A percentile compares a stretch with the other conserved stretches of the same genome.
Evolutionary conservation across 2,113 vertebrate genomes (phyloP).

Genomic region (Lophotis ruficrista): DNA sequence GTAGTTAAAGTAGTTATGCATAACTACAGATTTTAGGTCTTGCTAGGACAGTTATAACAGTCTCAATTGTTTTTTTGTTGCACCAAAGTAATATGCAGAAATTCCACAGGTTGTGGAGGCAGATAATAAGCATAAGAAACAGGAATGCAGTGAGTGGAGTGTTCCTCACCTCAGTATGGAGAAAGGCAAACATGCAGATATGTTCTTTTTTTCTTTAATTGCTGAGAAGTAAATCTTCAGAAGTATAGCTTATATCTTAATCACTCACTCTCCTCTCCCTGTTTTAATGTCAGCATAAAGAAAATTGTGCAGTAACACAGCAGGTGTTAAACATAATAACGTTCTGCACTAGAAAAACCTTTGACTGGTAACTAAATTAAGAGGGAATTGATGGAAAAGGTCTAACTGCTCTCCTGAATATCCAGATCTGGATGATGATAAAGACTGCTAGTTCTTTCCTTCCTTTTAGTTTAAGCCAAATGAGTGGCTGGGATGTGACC

Average conservation of each 20-base stretch:
- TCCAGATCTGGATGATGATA: not conserved
- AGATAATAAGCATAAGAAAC: not conserved
- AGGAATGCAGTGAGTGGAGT: not conserved
- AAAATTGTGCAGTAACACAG: slow-evolving; percentile 42
- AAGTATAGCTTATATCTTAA: slow-evolving; percentile 12
- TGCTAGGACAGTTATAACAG: not conserved
- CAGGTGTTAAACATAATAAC: slow-evolving; percentile 41
- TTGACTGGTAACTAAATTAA: slow-evolving; percentile 42
- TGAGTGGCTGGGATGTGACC: slow-evolving; percentile 1
- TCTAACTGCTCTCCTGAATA: slow-evolving; percentile 10
- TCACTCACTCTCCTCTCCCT: not conserved
- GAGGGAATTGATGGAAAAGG: not conserved
- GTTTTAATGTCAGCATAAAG: slow-evolving; percentile 45
- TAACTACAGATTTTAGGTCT: not conserved
- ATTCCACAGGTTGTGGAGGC: not conserved
- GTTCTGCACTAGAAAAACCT: slow-evolving; percentile 16
- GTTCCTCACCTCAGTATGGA: not conserved
- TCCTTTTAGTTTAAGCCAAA: slow-evolving; percentile 24
- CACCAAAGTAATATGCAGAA: not conserved
- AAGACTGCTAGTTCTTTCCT: not conserved
- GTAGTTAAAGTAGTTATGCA: not conserved
- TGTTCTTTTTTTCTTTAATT: not conserved
- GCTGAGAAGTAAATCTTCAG: slow-evolving; percentile 8
- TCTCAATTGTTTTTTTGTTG: fast-evolving
- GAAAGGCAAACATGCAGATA: not conserved